phyloP scores from a whole-genome alignment of 1,140 invertebrate species.

The Drosophila arawakana region DNA sequence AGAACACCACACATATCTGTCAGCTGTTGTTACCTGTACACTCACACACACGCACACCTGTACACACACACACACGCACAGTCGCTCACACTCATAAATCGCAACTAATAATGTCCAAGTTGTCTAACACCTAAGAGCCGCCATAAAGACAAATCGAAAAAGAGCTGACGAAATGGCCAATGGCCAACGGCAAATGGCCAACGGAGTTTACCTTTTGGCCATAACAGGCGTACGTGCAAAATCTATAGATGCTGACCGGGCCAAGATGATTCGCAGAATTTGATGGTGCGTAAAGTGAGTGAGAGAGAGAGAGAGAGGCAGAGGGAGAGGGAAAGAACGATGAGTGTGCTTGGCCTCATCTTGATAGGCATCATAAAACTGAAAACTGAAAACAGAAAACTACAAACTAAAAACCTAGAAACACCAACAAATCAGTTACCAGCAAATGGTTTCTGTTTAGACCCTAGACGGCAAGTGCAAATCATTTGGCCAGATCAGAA shows the following conservation, averaged over 20 bases:
- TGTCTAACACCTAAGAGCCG: conserved; percentile 70
- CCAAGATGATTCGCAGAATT: conserved; percentile 70
- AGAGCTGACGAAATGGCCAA: conserved; percentile 25
- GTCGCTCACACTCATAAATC: conserved; percentile 61
- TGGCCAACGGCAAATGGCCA: conserved; percentile 36
- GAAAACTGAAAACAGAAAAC: conserved; percentile 56
- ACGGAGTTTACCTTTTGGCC: conserved; percentile 37
- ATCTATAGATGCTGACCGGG: conserved; percentile 35
- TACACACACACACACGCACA: neutral
- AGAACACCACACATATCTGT: conserved; percentile 71
- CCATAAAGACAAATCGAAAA: conserved; percentile 48
- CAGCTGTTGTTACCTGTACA: conserved; percentile 69
- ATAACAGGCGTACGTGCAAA: conserved; percentile 41
- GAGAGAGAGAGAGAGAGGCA: conserved; percentile 10
- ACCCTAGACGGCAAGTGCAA: conserved; percentile 64
- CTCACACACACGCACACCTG: conserved; percentile 22
- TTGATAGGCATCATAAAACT: conserved; percentile 63
- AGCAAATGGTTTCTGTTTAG: conserved; percentile 60
- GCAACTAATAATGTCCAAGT: conserved; percentile 76
- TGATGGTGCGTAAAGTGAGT: conserved; percentile 24
- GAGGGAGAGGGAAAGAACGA: neutral
- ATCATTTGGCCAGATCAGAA: conserved; percentile 56
- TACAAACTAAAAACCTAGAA: conserved; percentile 44
- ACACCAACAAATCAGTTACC: conserved; percentile 56
- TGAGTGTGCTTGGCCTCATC: conserved; percentile 31